A percentile compares a stretch with the other conserved stretches of the same genome.
These are phyloP conservation scores for Musca domestica DNA, from an alignment of 1,140 invertebrate genomes.

Conservation along the genomic window DNA sequence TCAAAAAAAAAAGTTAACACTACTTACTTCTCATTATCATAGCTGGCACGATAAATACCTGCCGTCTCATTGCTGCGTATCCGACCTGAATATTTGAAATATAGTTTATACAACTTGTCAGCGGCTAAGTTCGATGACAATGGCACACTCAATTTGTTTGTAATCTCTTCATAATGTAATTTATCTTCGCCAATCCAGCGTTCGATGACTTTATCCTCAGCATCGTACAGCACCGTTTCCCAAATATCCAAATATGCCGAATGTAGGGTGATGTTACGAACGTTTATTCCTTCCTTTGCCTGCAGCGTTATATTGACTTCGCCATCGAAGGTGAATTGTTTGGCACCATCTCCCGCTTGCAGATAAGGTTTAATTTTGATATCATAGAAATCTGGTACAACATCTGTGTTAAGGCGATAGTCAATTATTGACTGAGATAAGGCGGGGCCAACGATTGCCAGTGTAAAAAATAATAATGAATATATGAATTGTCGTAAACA, in stretches of 20 bases:
- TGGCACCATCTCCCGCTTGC: constrained; percentile 51
- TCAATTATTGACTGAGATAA: neutral
- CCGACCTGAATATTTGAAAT: constrained; percentile 52
- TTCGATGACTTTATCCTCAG: neutral
- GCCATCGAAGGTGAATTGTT: constrained; percentile 61
- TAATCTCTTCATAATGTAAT: constrained; percentile 29
- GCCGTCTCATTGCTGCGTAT: constrained; percentile 55
- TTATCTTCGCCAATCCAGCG: neutral
- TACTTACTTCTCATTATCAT: constrained; percentile 43
- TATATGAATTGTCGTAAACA: too few relatives aligned
- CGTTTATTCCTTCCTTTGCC: constrained; percentile 31
- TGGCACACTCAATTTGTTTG: constrained; percentile 35
- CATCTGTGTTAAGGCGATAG: constrained; percentile 34
- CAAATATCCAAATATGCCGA: constrained; percentile 48
- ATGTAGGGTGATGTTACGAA: constrained; percentile 64
- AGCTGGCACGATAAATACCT: constrained; percentile 59
- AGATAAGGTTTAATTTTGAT: constrained; percentile 63
- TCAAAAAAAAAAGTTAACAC: too few relatives aligned
- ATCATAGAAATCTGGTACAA: constrained; percentile 63
- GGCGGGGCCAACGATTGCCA: too few relatives aligned
- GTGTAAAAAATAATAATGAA: too few relatives aligned
- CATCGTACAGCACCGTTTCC: constrained; percentile 25
- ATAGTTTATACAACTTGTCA: constrained; percentile 28
- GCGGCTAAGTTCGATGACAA: constrained; percentile 24
- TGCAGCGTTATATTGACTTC: constrained; percentile 58